These are phyloP conservation scores for Eremophila alpestris DNA, from an alignment of 2,797 vertebrate genomes.

Conservation along the genomic window DNA sequence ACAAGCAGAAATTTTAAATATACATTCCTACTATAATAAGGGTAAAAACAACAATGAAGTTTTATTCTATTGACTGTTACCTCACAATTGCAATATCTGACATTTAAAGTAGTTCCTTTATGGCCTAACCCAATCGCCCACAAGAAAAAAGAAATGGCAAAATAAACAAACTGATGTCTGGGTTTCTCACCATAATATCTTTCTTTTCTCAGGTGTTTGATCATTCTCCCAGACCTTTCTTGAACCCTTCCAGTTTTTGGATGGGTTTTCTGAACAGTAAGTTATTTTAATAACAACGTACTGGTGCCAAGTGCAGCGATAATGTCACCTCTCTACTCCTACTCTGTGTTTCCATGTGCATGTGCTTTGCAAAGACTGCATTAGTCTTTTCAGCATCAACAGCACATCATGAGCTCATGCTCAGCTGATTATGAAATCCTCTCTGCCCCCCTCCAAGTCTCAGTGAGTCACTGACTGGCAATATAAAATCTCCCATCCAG, in stretches of 20 bases:
- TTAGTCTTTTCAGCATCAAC: slow-evolving; percentile 52
- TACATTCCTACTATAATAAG: neutral
- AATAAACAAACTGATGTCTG: slow-evolving; percentile 1
- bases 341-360: slow-evolving; percentile 33
- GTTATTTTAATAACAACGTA: neutral
- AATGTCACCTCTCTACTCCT: slow-evolving; percentile 50
- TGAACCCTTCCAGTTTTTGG: neutral
- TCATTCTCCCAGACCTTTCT: neutral
- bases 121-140: neutral
- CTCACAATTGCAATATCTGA: neutral
- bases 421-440: slow-evolving; percentile 65
- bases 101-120: neutral
- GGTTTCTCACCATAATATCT: neutral
- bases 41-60: neutral
- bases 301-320: slow-evolving; percentile 15
- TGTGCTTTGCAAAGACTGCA: slow-evolving; percentile 47
- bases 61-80: neutral
- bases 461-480: slow-evolving; percentile 52
- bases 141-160: neutral
- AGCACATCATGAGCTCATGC: slow-evolving; percentile 49
- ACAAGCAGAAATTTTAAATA: neutral
- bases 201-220: neutral
- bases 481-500: slow-evolving; percentile 19
- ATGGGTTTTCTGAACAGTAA: slow-evolving; percentile 12
- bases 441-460: slow-evolving; percentile 20